Evolutionary conservation across 2,113 vertebrate species (phyloP).

Genomic region (Petromus typicus): DNA sequence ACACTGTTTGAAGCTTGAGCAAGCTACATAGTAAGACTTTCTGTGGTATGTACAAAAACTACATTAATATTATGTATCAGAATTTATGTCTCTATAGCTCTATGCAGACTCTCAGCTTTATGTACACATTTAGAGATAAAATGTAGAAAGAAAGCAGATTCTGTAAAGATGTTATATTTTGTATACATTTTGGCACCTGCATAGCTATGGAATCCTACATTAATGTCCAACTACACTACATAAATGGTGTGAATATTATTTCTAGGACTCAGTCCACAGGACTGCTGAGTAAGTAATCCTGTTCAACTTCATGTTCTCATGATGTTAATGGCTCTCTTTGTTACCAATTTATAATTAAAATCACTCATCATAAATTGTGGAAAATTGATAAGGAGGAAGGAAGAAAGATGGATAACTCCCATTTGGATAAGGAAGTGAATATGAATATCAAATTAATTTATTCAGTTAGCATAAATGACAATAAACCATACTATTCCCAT

Average conservation of each 20-base stretch:
- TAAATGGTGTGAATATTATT: not conserved
- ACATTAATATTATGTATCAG: not conserved
- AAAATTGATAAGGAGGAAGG: not conserved
- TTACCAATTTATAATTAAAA: slow-evolving; percentile 25
- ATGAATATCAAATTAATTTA: slow-evolving; percentile 75
- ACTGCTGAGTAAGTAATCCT: not conserved
- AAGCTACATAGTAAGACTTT: not conserved
- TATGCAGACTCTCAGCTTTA: not conserved
- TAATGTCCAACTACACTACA: not conserved
- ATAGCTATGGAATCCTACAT: not conserved
- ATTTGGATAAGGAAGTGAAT: slow-evolving; percentile 36
- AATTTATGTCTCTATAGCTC: not conserved
- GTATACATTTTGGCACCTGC: not conserved
- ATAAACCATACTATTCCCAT: slow-evolving; percentile 68
- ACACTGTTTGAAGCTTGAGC: not conserved
- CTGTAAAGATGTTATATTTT: not conserved
- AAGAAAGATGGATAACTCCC: not conserved
- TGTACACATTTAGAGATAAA: not conserved
- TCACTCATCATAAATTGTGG: slow-evolving; percentile 3
- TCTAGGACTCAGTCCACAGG: not conserved
- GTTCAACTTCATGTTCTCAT: not conserved
- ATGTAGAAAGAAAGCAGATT: not conserved
- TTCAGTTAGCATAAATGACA: slow-evolving; percentile 71
- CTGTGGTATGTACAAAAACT: not conserved
- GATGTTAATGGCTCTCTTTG: not conserved